These are phyloP conservation scores for Myopa testacea DNA, from an alignment of 2,888 invertebrate genomes.

Conservation along the genomic window DNA sequence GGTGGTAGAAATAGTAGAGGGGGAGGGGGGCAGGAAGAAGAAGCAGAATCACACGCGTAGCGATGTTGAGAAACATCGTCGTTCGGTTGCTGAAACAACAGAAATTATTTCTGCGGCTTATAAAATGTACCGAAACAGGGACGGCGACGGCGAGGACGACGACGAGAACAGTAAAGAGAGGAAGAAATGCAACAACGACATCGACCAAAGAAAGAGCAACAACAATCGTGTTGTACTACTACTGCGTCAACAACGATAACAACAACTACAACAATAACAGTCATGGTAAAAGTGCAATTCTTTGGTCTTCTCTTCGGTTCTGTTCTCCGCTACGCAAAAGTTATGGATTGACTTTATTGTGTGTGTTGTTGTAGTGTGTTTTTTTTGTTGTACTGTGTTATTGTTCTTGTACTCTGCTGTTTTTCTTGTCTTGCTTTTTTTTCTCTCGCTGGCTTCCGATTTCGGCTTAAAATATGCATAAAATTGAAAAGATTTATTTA, in stretches of 20 bases:
- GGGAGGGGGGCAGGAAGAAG: no score
- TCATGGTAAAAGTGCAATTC: not conserved
- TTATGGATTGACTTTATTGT: no score
- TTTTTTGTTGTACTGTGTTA: no score
- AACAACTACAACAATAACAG: not conserved
- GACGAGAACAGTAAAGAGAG: no score
- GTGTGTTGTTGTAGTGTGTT: no score
- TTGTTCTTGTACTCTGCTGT: not conserved
- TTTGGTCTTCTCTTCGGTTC: not conserved
- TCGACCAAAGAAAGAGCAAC: not conserved
- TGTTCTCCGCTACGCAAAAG: not conserved
- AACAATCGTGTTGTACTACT: not conserved
- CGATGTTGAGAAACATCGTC: no score
- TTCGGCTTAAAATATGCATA: not conserved
- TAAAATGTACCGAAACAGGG: no score
- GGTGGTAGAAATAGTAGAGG: not conserved
- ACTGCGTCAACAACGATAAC: not conserved
- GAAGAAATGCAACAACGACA: no score
- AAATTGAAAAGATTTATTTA: slow-evolving; percentile 29
- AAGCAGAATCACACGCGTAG: no score
- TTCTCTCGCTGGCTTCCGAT: not conserved
- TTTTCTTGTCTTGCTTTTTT: not conserved
- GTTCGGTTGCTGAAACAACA: no score
- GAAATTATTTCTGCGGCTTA: no score
- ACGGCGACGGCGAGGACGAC: no score